Evolutionary conservation across 2,888 invertebrate genomes (phyloP), one percentile per base, ranked within the genome.

Genomic region (Steinernema hermaphroditum): DNA sequence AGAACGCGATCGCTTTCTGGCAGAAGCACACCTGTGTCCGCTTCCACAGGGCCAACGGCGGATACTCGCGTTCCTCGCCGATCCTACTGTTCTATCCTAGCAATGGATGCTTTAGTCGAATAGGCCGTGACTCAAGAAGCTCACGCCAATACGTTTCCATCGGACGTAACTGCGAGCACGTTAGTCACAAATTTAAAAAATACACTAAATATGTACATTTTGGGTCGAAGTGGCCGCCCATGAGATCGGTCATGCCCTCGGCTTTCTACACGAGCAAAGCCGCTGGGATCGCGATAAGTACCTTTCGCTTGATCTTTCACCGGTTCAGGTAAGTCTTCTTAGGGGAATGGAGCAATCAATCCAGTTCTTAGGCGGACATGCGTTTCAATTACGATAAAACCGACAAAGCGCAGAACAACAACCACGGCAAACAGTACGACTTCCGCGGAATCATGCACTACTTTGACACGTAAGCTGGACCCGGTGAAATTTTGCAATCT

Each of bases 371-470:
- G 37, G 4, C 4, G 6, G 37, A 12, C 37, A 37, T 8, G 12
- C n/a, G n/a, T n/a, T n/a, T n/a, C n/a, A n/a, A 37, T 37, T 12
- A 37, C 54, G 6, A 54, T 22, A 8, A 22, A 22, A 27, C 14
- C 24, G 14, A 54, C n/a, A 19, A 1, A 12, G 22, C 14, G 1
- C 8, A 54, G 29, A 27, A 22, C 54, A 6, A 54, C 22, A 54
- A 54, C 29, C 24, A 19, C 22, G 54, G 54, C 8, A 54, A 19
- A 8, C 22, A 22, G 14, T 54, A 54, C 29, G 54, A 54, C 54
- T 54, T 24, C 54, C 22, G 54, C 14, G 22, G 54, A 14, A 24
- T 54, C 54, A 54, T 54, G 54, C 54, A 54, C 54, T 54, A 54
- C 54, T 19, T 19, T 6, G 24, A 14, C 24, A 27, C 6, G 54